Evolutionary conservation across 2,888 invertebrate genomes (phyloP), one percentile per base, ranked within the genome.

Genomic region (Torymus auratus): DNA sequence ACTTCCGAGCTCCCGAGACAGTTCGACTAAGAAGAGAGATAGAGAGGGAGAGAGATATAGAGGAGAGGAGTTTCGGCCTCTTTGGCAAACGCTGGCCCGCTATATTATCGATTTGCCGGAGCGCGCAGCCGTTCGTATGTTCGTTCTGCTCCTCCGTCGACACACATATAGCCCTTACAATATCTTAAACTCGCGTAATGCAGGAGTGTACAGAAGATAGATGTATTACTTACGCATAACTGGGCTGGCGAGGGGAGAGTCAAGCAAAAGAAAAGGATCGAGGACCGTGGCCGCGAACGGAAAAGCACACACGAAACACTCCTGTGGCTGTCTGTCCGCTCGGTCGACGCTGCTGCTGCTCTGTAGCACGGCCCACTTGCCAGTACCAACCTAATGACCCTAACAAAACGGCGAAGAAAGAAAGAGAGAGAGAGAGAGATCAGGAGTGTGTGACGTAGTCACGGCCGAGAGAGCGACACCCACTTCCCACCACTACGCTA

Each of bases 1-100:
- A 89, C 86, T 87, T 85, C 82, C 28, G 28, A 28, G 28, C 3
- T 28, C 28, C 28, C 28, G 28, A 28, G 28, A 28, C 28, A 28
- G 28, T 5, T 5, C 28, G 7, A 7, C 28, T 28, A 28, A 28
- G 28, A 20, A 28, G 28, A 28, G 28, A 3, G 28, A 28, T 2
- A 28, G 28, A 3, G 28, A 1, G 28, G 3, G 28, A 28, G 1
- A 28, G 28, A 28, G 28, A 28, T 3, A 28, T 2, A 74, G 64
- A 80, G 64, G 65, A 64, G 52, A 60, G 52, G 56, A 65, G 50
- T 52, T 60, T 58, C 41, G 67, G 71, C 68, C 72, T 28, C 28
- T 72, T 73, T 72, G 67, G 15, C 71, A 72, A 77, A 80, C 71
- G 28, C 3, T 28, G 71, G 71, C 68, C 76, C 76, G 58, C 68